These are phyloP conservation scores for Muscicapa striata DNA, from an alignment of 2,797 vertebrate species.

Conservation along the genomic window DNA sequence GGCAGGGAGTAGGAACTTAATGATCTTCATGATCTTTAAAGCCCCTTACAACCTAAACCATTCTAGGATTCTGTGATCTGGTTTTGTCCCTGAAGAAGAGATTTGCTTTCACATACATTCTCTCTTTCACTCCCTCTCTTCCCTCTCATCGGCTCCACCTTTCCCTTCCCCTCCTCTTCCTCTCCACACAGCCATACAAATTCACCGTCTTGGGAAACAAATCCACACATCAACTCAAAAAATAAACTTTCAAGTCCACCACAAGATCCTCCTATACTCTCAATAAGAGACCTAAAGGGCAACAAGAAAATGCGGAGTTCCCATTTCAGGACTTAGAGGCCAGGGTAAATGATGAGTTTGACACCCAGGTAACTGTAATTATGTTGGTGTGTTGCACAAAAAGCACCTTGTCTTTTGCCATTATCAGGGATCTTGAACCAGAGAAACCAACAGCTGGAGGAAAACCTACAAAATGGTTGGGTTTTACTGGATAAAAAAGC, in stretches of 20 bases:
- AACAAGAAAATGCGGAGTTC: accelerated
- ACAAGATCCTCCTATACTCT: background rate
- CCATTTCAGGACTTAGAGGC: background rate
- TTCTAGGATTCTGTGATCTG: background rate
- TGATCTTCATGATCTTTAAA: background rate
- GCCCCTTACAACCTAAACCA: background rate
- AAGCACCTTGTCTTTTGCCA: background rate
- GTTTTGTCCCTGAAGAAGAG: background rate
- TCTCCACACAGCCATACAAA: background rate
- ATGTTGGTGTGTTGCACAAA: background rate
- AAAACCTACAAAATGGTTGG: background rate
- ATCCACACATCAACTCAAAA: background rate
- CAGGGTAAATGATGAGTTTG: background rate
- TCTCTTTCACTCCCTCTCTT: background rate
- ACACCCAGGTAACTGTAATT: background rate
- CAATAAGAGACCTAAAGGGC: accelerated
- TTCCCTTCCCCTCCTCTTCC: background rate
- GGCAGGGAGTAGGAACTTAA: background rate
- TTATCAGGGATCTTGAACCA: background rate
- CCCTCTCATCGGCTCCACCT: accelerated
- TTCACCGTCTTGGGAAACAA: background rate
- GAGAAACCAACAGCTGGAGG: background rate
- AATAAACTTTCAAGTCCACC: background rate
- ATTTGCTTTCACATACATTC: background rate
- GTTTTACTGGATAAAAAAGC: background rate